Evolutionary conservation across 2,888 invertebrate species (phyloP), one percentile per base, ranked within the genome.

Genomic region (Vanessa cardui): DNA sequence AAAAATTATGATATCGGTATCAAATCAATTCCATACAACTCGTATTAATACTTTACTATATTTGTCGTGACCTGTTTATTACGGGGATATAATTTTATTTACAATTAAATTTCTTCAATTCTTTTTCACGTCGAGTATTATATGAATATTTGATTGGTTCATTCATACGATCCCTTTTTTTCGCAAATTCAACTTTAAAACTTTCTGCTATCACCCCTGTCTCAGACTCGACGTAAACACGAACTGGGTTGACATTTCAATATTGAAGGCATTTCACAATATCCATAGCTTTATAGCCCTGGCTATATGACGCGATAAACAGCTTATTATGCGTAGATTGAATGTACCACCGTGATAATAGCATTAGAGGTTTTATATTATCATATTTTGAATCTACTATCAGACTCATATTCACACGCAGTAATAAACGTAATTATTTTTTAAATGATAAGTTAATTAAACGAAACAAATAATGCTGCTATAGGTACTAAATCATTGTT

Each of bases 211-310:
- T 62, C 62, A 63, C 62, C 46, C 69, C 62, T 69, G 59, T 63
- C 49, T 60, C 67, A 63, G 31, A 59, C 46, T 59, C 63, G 60
- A 70, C 66, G 58, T 49, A 78, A 77, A 71, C 79, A 77, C 77
- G 80, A 89, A 86, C 85, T 88, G 78, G 89, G 89, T 86, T 89
- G 86, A 84, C 89, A 87, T 88, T 89, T 88, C 89, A 87, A 89
- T 88, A 88, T 85, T 84, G 86, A 85, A 88, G 87, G 85, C 88
- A 88, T 89, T 89, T 88, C 86, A 88, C 87, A 86, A 88, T 86
- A 87, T 86, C 87, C 84, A 86, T 86, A 85, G 86, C 83, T 85
- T 84, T 87, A 87, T 33, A 39, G 56, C 44, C 6, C 65, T 81
- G 80, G 83, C 80, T 83, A 83, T 83, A 84, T 82, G 82, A 80